Conservation (phyloP, 2,797 vertebrate species). For the Muraenolepis orangiensis region DNA sequence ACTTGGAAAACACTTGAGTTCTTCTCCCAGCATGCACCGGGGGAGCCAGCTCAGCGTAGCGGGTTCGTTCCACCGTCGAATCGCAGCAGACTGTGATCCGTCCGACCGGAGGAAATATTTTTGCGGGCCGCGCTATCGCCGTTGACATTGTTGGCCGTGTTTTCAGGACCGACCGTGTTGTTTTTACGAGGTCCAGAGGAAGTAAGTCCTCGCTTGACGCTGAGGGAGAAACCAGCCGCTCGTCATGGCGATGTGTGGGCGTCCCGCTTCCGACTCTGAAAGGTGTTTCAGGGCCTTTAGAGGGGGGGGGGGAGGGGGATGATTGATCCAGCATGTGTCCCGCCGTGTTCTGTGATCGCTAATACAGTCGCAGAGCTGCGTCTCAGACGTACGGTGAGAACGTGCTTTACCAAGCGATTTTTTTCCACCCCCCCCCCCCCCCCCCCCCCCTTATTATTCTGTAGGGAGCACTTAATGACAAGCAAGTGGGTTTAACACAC, state of each 20-base stretch:
- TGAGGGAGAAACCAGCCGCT: slow-evolving; percentile 59
- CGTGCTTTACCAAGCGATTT: slow-evolving; percentile 17
- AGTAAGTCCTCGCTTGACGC: slow-evolving; percentile 41
- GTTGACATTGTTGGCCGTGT: slow-evolving; percentile 48
- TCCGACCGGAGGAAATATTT: slow-evolving; percentile 45
- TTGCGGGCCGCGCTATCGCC: slow-evolving; percentile 50
- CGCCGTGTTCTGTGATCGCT: slow-evolving; percentile 52
- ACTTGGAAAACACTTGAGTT: slow-evolving; percentile 44
- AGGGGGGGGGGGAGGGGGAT: slow-evolving; percentile 16
- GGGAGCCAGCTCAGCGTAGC: slow-evolving; percentile 42
- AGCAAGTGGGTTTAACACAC: slow-evolving; percentile 23
- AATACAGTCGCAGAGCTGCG: slow-evolving; percentile 42
- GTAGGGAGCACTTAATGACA: slow-evolving; percentile 42
- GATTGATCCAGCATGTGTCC: slow-evolving; percentile 61
- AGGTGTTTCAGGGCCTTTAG: slow-evolving; percentile 54
- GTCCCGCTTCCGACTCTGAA: slow-evolving; percentile 16
- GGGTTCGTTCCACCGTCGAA: slow-evolving; percentile 30
- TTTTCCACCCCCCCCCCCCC: no score
- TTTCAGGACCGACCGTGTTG: slow-evolving; percentile 52
- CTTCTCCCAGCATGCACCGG: slow-evolving; percentile 41
- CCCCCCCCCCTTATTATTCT: slow-evolving; percentile 34
- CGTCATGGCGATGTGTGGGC: slow-evolving; percentile 39
- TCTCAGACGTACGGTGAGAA: slow-evolving; percentile 35
- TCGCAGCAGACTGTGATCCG: slow-evolving; percentile 8
- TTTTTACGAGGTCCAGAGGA: slow-evolving; percentile 52